Evolutionary conservation across 2,797 vertebrate genomes (phyloP).

Genomic region (Fringilla coelebs): DNA sequence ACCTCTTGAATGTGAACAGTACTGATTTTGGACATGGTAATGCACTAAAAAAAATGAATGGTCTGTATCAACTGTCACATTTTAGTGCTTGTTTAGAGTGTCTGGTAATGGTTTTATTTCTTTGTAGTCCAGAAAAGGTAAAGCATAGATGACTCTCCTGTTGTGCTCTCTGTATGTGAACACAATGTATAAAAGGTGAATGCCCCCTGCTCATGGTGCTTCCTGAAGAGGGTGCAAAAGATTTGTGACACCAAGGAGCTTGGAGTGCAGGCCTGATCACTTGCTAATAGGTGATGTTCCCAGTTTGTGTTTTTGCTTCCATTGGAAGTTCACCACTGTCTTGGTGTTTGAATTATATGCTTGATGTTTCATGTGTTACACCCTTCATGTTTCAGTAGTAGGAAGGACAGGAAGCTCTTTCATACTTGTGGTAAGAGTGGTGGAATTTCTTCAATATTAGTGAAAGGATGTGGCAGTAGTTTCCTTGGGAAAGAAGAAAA

Average conservation of each 20-base stretch:
- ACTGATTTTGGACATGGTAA: not conserved
- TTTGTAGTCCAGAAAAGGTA: not conserved
- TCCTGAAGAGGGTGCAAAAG: not conserved
- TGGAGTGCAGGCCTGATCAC: not conserved
- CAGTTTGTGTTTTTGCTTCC: not conserved
- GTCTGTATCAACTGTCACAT: not conserved
- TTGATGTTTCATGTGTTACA: not conserved
- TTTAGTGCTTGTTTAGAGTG: not conserved
- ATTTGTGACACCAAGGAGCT: not conserved
- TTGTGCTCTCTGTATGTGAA: not conserved
- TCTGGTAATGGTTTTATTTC: not conserved
- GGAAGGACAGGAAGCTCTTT: not conserved
- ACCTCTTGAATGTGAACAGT: not conserved
- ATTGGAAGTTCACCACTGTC: not conserved
- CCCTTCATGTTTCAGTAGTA: not conserved
- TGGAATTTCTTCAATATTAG: not conserved
- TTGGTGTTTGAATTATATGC: not conserved
- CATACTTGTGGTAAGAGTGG: not conserved
- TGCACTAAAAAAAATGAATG: not conserved
- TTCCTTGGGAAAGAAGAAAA: not conserved
- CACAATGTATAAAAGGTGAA: not conserved
- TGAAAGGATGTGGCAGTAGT: not conserved
- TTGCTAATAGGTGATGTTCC: not conserved
- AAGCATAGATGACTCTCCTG: not conserved
- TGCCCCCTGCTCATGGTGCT: not conserved